Percentiles rank a stretch among this genome's conserved stretches.
Conservation (phyloP, 1,140 invertebrate species). For the silkworm (Bombyx mori) region DNA sequence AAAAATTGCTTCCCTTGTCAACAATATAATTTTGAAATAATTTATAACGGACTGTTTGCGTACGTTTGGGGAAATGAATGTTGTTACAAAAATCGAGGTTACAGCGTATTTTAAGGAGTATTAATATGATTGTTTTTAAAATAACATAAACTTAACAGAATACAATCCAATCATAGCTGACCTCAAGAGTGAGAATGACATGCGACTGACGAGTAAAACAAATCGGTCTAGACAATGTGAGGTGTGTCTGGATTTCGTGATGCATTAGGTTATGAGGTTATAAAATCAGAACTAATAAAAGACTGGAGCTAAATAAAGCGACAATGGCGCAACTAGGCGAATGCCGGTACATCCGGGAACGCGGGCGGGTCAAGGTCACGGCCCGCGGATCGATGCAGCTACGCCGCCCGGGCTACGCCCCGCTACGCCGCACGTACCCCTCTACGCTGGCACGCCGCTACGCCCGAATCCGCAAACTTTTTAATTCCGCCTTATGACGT, state of each 20-base stretch:
- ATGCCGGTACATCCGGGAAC: slow-evolving; percentile 51
- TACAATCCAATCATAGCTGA: no score
- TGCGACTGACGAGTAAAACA: not conserved
- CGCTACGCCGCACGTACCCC: slow-evolving; percentile 24
- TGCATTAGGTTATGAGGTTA: slow-evolving; percentile 9
- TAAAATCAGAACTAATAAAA: slow-evolving; percentile 57
- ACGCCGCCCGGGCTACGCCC: slow-evolving; percentile 38
- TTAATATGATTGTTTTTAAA: no score
- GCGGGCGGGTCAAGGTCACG: slow-evolving; percentile 69
- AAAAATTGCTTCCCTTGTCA: no score
- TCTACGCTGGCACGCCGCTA: slow-evolving; percentile 32
- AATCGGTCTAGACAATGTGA: slow-evolving; percentile 13
- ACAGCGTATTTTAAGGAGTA: no score
- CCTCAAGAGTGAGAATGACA: no score
- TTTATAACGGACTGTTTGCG: no score
- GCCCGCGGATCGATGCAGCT: slow-evolving; percentile 70
- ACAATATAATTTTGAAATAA: no score
- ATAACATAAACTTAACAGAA: not conserved
- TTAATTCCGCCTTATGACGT: slow-evolving; percentile 19
- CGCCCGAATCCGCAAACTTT: slow-evolving; percentile 23
- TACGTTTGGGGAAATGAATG: no score
- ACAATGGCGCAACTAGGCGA: slow-evolving; percentile 60
- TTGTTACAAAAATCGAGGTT: no score
- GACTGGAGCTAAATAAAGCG: slow-evolving; percentile 46
- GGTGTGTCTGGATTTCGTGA: no score